Base-by-base conservation (phyloP, 2,888 invertebrate species). In the Drosophila imparisetae region DNA sequence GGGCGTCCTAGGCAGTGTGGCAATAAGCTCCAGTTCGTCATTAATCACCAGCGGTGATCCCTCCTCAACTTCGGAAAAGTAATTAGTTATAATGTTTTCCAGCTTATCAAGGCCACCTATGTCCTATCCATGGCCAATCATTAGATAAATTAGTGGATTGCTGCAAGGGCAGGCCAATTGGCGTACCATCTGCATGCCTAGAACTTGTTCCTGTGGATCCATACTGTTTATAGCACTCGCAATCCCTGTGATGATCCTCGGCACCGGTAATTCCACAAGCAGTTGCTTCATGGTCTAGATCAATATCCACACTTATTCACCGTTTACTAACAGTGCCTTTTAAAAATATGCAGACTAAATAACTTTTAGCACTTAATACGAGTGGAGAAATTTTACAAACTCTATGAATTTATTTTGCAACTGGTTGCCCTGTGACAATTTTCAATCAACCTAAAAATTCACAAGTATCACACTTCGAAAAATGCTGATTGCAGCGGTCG, bases 141-240 rank as follows among this genome's bases (percentile, higher is more conserved):
- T 96, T 29, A 95, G 93, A 85, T 97, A 96, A 84, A 99, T 98
- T 0, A 98, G 98, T 0, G 98, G 99, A 93, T 97, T 97, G 81
- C 96, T 95, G 90, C 98, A 97, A 18, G 96, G 94, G 63, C 98
- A 98, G 1, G 99, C 94, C 92, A 97, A 96, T 86, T 98, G 97
- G 8, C 99, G 95, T 11, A 97, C 97, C 0, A 96, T 95, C 76
- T 97, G 96, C 0, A 97, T 97, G 0, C 97, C 96, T 48, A 94
- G 91, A 8, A 96, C 95, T 90, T 95, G 96, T 5, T 93, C 89
- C 0, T 93, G 91, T 34, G 95, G 93, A 91, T 97, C 96, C 0
- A 91, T 83, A 18, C 95, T 95, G 77, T 95, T 94, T 93, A 98
- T 96, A 27, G 95, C 96, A 92, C 90, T 92, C 2, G 96, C 94